These are phyloP conservation scores for Mnemiopsis leidyi DNA, from an alignment of 37 sponge, comb jelly and placozoan genomes.

Conservation along the genomic window DNA sequence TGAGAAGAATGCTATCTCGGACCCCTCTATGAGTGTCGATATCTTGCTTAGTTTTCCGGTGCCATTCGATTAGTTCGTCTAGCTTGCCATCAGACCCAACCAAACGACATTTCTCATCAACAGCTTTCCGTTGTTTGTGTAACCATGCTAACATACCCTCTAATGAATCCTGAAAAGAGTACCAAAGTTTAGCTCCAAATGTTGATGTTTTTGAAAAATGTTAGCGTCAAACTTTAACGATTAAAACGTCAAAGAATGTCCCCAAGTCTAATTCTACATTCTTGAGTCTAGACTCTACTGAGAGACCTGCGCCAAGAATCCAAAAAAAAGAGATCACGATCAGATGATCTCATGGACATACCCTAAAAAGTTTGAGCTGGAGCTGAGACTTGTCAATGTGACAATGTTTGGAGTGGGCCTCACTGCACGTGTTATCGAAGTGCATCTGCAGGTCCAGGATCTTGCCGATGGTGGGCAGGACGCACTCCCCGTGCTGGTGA, in stretches of 20 bases:
- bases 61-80: conserved; percentile 61
- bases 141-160: conserved; percentile 62
- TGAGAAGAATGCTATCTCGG: conserved; percentile 35
- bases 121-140: not conserved
- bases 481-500: not conserved
- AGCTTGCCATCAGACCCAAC: conserved; percentile 26
- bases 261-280: no score
- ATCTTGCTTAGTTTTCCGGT: conserved; percentile 52
- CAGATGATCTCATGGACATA: not conserved
- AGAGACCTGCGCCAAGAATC: no score
- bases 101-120: conserved; percentile 22
- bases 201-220: no score
- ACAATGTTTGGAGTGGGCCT: conserved; percentile 26
- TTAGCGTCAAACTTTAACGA: no score
- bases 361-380: conserved; percentile 48
- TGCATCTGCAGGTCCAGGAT: conserved; percentile 64
- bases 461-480: conserved; percentile 52
- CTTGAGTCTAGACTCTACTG: no score
- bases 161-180: conserved; percentile 42
- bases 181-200: no score
- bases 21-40: conserved; percentile 60
- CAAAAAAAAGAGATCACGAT: no score
- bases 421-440: conserved; percentile 64
- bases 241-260: no score
- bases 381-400: conserved; percentile 60